Evolutionary conservation across 2,888 invertebrate species (phyloP).

Genomic region (Corythucha ciliata): DNA sequence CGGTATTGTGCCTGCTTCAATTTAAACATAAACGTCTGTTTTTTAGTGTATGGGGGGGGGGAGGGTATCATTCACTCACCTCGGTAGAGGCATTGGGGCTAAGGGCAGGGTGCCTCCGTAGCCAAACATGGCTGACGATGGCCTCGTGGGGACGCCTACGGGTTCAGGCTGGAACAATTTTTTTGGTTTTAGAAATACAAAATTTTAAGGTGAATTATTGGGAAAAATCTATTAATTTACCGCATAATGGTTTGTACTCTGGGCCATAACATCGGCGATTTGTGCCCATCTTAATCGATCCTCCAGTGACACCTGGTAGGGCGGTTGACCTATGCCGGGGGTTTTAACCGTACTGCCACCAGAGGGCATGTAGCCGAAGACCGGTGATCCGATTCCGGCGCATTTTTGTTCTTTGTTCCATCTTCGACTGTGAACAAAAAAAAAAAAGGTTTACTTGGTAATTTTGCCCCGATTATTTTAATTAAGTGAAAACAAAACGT

Average conservation of each 20-base stretch:
- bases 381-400: slow-evolving; percentile 59
- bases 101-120: slow-evolving; percentile 48
- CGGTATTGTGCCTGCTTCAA: too few species aligned
- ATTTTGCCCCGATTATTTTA: background rate
- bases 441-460: background rate
- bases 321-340: slow-evolving; percentile 62
- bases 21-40: too few species aligned
- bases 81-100: slow-evolving; percentile 36
- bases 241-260: slow-evolving; percentile 67
- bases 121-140: slow-evolving; percentile 74
- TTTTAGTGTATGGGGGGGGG: too few species aligned
- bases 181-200: slow-evolving; percentile 10
- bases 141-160: slow-evolving; percentile 49
- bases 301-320: slow-evolving; percentile 68
- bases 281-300: slow-evolving; percentile 82
- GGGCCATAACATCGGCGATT: slow-evolving; percentile 78
- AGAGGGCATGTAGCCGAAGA: slow-evolving; percentile 77
- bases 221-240: slow-evolving; percentile 46
- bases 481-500: background rate
- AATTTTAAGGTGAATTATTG: background rate
- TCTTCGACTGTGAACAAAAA: slow-evolving; percentile 56
- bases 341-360: slow-evolving; percentile 60
- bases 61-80: slow-evolving; percentile 29
- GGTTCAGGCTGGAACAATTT: slow-evolving; percentile 53
- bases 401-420: slow-evolving; percentile 85